Percentiles rank a stretch among this genome's conserved stretches.
Conservation (phyloP, 1,140 invertebrate species). For the Zaprionus camerounensis region DNA sequence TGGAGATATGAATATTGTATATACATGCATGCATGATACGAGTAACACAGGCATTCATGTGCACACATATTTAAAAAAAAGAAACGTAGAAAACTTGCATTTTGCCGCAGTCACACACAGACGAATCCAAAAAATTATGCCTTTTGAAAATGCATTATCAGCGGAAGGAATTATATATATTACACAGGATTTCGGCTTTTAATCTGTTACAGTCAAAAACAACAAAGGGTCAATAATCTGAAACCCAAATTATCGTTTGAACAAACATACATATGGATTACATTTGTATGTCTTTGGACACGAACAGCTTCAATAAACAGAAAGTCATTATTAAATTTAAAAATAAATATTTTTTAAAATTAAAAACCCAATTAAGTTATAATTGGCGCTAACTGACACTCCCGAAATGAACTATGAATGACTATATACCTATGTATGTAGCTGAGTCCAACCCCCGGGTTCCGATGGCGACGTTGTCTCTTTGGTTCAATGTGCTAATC, state of each 20-base stretch:
- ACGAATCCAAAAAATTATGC: not conserved
- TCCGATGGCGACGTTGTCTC: constrained; percentile 14
- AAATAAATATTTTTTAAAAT: constrained; percentile 21
- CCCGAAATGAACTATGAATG: constrained; percentile 22
- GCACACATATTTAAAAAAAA: constrained; percentile 2
- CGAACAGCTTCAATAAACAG: constrained; percentile 1
- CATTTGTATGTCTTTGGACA: not conserved
- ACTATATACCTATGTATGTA: constrained; percentile 20
- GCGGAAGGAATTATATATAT: constrained; percentile 13
- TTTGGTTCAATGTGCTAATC: constrained; percentile 65
- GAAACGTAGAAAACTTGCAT: not conserved
- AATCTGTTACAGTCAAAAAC: constrained; percentile 15
- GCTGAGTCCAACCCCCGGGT: constrained; percentile 14
- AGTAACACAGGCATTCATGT: not conserved
- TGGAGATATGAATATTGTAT: constrained; percentile 2
- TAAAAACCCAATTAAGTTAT: constrained; percentile 32
- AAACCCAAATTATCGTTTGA: not conserved
- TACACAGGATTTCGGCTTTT: constrained; percentile 11
- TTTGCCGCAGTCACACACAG: not conserved
- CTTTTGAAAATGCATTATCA: constrained; percentile 39
- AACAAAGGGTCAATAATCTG: constrained; percentile 27
- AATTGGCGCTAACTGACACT: not conserved
- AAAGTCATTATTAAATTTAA: constrained; percentile 21
- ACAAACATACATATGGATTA: not conserved
- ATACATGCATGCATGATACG: constrained; percentile 9